Evolutionary conservation across 2,113 vertebrate genomes (phyloP).

Genomic region (Neogale vison): DNA sequence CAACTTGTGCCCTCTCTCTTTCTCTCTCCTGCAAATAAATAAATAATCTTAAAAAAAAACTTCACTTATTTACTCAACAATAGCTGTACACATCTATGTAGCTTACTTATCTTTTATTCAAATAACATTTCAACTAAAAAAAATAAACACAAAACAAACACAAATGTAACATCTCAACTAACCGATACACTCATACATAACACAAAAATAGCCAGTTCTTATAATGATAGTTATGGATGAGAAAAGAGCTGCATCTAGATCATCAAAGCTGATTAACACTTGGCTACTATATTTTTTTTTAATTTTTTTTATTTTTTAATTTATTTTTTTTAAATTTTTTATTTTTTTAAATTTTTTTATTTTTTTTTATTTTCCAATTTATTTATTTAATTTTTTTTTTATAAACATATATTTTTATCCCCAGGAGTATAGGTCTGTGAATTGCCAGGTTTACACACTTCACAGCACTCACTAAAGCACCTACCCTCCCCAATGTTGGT

Average conservation of each 20-base stretch:
- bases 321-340: too few relatives aligned
- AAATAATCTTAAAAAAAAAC: not conserved
- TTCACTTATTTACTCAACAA: not conserved
- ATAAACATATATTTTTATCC: too few relatives aligned
- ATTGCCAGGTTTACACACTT: too few relatives aligned
- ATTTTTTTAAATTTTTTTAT: too few relatives aligned
- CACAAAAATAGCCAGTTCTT: not conserved
- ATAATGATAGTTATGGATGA: not conserved
- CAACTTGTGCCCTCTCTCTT: too few relatives aligned
- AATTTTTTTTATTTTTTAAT: too few relatives aligned
- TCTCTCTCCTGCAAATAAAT: not conserved
- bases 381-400: too few relatives aligned
- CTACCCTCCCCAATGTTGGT: too few relatives aligned
- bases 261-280: not conserved
- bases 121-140: not conserved
- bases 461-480: too few relatives aligned
- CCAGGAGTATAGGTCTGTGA: too few relatives aligned
- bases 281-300: not conserved
- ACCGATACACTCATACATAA: not conserved
- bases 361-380: too few relatives aligned
- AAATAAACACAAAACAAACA: not conserved
- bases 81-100: not conserved
- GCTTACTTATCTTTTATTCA: not conserved
- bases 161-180: not conserved
- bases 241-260: not conserved